These are phyloP conservation scores for Lasioglossum figueresi DNA, from an alignment of 2,888 invertebrate genomes.

Conservation along the genomic window DNA sequence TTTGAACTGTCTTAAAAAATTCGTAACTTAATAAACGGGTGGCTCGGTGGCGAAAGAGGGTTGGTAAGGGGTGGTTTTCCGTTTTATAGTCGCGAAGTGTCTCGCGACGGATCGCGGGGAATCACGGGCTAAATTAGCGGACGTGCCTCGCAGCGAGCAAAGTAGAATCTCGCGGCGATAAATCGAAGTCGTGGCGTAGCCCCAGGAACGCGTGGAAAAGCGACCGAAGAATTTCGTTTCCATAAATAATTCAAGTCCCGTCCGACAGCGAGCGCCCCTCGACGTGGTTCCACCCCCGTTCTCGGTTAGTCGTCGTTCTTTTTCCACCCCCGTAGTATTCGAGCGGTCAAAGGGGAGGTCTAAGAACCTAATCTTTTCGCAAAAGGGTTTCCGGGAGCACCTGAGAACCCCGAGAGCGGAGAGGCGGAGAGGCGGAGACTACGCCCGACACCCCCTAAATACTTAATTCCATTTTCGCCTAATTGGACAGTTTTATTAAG, in stretches of 20 bases:
- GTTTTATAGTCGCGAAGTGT: slow-evolving; percentile 27
- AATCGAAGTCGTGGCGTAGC: slow-evolving; percentile 42
- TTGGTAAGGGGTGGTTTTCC: neutral
- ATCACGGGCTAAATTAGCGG: slow-evolving; percentile 39
- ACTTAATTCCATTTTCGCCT: slow-evolving; percentile 83
- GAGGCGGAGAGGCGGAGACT: slow-evolving; percentile 57
- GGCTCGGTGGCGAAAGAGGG: neutral
- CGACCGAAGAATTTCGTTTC: slow-evolving; percentile 69
- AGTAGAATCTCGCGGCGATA: slow-evolving; percentile 28
- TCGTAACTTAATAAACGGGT: neutral
- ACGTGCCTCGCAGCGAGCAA: slow-evolving; percentile 12
- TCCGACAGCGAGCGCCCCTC: slow-evolving; percentile 43
- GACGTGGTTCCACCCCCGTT: neutral
- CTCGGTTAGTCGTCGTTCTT: slow-evolving; percentile 4
- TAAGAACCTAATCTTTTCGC: slow-evolving; percentile 78
- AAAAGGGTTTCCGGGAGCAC: slow-evolving; percentile 73
- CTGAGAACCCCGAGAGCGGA: slow-evolving; percentile 62
- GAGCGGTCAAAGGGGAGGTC: slow-evolving; percentile 60
- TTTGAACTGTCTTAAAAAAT: neutral
- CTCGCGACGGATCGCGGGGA: slow-evolving; percentile 20
- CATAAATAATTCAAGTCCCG: slow-evolving; percentile 80
- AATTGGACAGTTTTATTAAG: slow-evolving; percentile 84
- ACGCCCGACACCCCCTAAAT: slow-evolving; percentile 79
- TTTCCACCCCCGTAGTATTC: neutral
- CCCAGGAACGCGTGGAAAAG: slow-evolving; percentile 41